Conservation (phyloP, 2,797 vertebrate species). For the Cheirogaleus major region DNA sequence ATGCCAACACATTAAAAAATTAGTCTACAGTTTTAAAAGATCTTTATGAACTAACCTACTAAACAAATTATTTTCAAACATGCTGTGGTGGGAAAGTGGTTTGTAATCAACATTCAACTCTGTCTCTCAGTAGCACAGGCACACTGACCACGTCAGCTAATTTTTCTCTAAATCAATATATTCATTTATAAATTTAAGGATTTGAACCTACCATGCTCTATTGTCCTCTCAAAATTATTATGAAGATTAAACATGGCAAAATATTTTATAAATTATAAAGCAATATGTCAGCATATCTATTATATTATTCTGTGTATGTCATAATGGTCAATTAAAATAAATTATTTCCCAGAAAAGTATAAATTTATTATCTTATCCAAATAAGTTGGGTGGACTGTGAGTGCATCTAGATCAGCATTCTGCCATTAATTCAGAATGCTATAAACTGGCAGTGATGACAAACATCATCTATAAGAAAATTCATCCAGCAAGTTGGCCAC, state of each 20-base stretch:
- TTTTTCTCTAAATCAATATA: slow-evolving; percentile 5
- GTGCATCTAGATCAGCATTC: background rate
- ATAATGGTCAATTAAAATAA: slow-evolving; percentile 45
- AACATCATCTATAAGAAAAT: slow-evolving; percentile 48
- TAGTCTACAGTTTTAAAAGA: background rate
- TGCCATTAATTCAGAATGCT: slow-evolving; percentile 47
- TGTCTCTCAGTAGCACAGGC: background rate
- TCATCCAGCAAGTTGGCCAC: background rate
- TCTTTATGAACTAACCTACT: slow-evolving; percentile 42
- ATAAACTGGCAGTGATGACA: slow-evolving; percentile 13
- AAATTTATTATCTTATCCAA: slow-evolving; percentile 28
- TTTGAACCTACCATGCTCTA: background rate
- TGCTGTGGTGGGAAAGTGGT: background rate
- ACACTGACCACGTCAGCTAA: background rate
- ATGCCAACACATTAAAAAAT: slow-evolving; percentile 6
- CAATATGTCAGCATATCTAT: slow-evolving; percentile 12
- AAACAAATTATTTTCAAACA: slow-evolving; percentile 17
- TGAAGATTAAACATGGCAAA: slow-evolving; percentile 55
- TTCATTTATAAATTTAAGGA: slow-evolving; percentile 15
- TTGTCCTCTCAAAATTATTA: slow-evolving; percentile 33
- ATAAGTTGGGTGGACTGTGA: slow-evolving; percentile 30
- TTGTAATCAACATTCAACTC: background rate
- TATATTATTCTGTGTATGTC: background rate
- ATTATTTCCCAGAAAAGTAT: slow-evolving; percentile 7
- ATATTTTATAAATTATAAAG: slow-evolving; percentile 50